phyloP scores from a whole-genome alignment of 2,113 vertebrate species.

The Leiothrix lutea region DNA sequence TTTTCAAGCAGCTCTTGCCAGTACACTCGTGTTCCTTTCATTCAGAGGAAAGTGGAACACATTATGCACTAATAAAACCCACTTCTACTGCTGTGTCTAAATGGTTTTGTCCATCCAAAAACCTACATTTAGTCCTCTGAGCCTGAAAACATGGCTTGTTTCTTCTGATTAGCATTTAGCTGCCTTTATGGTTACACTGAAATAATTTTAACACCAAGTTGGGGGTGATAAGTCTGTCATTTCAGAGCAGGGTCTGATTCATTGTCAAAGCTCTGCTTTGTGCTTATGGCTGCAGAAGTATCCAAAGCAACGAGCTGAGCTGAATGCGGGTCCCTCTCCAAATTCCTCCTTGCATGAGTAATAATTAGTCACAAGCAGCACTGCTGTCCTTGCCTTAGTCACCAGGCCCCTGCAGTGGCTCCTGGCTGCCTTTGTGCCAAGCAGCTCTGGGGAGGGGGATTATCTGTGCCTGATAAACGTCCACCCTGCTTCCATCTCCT shows the following conservation, averaged over 20 bases:
- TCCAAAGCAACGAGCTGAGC: neutral
- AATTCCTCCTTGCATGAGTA: constrained; percentile 48
- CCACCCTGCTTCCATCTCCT: neutral
- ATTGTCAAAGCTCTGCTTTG: constrained; percentile 57
- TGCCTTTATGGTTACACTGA: neutral
- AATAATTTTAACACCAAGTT: constrained; percentile 7
- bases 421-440: neutral
- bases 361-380: constrained; percentile 34
- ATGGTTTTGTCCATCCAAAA: constrained; percentile 16
- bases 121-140: neutral
- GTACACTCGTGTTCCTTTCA: neutral
- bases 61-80: neutral
- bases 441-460: neutral
- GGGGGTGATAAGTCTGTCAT: constrained; percentile 14
- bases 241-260: constrained; percentile 19
- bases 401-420: neutral
- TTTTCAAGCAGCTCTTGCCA: neutral
- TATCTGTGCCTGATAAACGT: neutral
- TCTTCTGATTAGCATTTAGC: constrained; percentile 25
- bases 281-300: constrained; percentile 20
- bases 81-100: neutral
- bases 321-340: neutral
- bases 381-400: constrained; percentile 30
- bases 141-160: neutral
- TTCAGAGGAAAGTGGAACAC: neutral